Evolutionary conservation across 2,888 invertebrate genomes (phyloP), one percentile per base, ranked within the genome.

Genomic region (Plutella xylostella): DNA sequence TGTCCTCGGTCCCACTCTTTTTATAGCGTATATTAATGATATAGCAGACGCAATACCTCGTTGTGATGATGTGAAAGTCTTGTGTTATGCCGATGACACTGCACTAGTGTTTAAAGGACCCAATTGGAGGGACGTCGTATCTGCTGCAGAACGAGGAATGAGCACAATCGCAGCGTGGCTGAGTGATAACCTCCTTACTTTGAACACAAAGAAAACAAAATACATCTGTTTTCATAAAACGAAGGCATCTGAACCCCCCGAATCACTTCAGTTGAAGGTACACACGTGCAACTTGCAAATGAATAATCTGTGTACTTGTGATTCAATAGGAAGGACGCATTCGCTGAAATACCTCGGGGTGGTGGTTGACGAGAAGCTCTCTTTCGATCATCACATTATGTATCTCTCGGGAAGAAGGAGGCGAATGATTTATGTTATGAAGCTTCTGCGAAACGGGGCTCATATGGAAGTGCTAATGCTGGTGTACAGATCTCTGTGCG

Each of bases 1-100:
- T n/a, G n/a, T n/a, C n/a, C n/a, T n/a, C n/a, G n/a, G n/a, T n/a
- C 47, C 48, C 11, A 48, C 51, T 3, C 39, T 51, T 3, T 51
- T 51, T 33, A 15, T 48, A 12, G 21, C 43, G 12, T 48, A 51
- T 22, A 37, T 51, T 5, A 51, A 51, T 22, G 43, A 46, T 15
- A 25, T 50, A 33, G 28, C 28, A 28, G 5, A 12, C 3, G 5
- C n/a, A 14, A 21, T 34, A 20, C 4, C 20, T 1, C n/a, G 17
- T 14, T 44, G 44, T n/a, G 44, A 33, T 44, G 2, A 5, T 38
- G 3, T 3, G 5, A 6, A 37, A 44, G n/a, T n/a, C n/a, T 19
- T n/a, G 33, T 2, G n/a, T 44, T 2, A 38, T 38, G 1, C n/a
- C n/a, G n/a, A n/a, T n/a, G n/a, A n/a, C n/a, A n/a, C n/a, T n/a